phyloP scores from a whole-genome alignment of 2,888 invertebrate species.

The Rhaphigaster nebulosa region DNA sequence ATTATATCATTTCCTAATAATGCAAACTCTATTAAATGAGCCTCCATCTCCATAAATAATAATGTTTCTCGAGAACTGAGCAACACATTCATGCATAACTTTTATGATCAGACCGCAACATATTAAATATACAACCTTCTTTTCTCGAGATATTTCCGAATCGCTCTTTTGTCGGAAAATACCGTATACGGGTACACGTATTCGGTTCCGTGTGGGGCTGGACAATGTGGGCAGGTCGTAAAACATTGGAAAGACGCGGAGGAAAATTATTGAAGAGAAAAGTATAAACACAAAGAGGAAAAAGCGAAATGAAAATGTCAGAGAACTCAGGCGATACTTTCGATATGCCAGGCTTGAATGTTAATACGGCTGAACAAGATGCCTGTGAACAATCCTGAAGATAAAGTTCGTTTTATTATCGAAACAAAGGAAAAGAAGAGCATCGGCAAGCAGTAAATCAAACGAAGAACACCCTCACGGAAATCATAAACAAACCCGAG shows the following conservation, averaged over 20 bases:
- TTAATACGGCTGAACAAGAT: background rate
- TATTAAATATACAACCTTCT: conserved; percentile 40
- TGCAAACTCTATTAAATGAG: too few relatives aligned
- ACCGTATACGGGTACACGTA: background rate
- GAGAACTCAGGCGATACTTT: background rate
- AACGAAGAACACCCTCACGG: background rate
- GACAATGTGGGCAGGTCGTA: conserved; percentile 13
- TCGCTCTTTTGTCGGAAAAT: background rate
- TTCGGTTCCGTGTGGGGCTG: background rate
- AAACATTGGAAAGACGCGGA: background rate
- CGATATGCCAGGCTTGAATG: background rate
- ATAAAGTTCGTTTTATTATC: background rate
- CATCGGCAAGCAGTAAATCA: background rate
- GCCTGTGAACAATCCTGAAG: background rate
- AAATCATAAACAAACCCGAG: background rate
- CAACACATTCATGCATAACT: background rate
- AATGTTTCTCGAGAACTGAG: background rate
- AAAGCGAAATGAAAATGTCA: conserved; percentile 41
- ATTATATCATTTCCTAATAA: too few relatives aligned
- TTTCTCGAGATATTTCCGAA: background rate
- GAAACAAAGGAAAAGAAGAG: background rate
- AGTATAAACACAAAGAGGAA: background rate
- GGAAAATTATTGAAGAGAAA: background rate
- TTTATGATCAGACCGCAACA: background rate
- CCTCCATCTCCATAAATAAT: too few relatives aligned